Conservation (phyloP, 2,797 vertebrate genomes). For the Molothrus ater region DNA sequence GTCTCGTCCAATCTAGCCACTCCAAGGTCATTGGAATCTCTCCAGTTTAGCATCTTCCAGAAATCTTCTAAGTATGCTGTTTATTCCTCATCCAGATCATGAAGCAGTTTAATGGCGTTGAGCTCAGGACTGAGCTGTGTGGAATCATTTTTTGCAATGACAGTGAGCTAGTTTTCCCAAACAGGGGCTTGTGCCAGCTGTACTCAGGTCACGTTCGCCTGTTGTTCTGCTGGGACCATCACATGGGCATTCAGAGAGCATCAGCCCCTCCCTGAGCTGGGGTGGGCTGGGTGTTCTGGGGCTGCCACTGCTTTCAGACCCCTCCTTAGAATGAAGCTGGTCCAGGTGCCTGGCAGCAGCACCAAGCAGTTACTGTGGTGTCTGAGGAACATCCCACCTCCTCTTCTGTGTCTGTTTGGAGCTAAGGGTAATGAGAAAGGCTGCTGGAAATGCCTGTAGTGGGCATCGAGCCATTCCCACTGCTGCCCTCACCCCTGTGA, state of each 20-base stretch:
- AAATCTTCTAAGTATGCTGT: neutral
- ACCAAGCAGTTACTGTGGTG: neutral
- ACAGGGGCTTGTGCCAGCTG: neutral
- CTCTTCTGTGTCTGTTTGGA: neutral
- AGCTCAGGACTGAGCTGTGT: neutral
- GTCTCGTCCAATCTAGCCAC: neutral
- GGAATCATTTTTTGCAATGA: neutral
- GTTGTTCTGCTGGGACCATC: neutral
- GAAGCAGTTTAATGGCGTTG: neutral
- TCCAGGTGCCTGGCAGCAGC: neutral
- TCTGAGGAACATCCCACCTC: neutral
- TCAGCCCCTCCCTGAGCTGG: neutral
- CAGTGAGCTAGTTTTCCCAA: neutral
- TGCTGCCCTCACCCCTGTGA: neutral
- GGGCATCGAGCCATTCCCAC: neutral
- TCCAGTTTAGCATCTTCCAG: conserved; percentile 36
- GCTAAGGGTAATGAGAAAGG: neutral
- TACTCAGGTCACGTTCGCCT: neutral
- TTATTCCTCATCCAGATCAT: conserved; percentile 27
- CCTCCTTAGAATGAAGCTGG: neutral
- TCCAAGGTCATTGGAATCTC: conserved; percentile 20
- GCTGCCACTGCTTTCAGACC: neutral
- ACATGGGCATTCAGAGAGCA: neutral
- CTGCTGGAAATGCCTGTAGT: neutral
- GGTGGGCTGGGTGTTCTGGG: fast-evolving